A percentile compares a stretch with the other conserved stretches of the same genome.
Conservation (phyloP, 2,113 vertebrate genomes). For the Paramormyrops kingsleyae region DNA sequence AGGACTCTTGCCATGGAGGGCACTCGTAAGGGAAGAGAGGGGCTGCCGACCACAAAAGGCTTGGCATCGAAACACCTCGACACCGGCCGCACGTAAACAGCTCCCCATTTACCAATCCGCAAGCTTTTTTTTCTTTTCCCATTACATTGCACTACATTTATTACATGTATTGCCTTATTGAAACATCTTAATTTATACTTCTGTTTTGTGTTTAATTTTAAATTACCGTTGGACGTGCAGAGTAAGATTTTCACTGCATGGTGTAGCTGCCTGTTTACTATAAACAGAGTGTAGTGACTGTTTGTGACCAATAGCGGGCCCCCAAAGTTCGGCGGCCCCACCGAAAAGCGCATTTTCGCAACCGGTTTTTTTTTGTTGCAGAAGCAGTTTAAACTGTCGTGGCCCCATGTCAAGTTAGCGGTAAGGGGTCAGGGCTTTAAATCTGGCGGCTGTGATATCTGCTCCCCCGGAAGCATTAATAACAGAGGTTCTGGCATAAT, state of each 20-base stretch:
- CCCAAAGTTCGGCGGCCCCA: neutral
- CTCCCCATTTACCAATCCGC: neutral
- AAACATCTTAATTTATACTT: neutral
- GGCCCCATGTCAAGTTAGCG: neutral
- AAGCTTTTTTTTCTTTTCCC: neutral
- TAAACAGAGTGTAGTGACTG: neutral
- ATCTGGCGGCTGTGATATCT: neutral
- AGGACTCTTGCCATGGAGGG: neutral
- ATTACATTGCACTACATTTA: neutral
- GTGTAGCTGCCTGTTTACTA: neutral
- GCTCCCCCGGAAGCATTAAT: neutral
- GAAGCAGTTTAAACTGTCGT: neutral
- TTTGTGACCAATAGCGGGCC: neutral
- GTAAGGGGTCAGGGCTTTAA: neutral
- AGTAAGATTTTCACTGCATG: neutral
- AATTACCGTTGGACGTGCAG: neutral
- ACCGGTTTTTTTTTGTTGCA: neutral
- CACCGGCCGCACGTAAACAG: neutral
- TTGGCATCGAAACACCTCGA: neutral
- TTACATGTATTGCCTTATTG: neutral
- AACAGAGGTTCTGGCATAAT: neutral
- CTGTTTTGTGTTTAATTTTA: neutral
- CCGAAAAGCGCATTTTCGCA: neutral
- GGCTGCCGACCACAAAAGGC: neutral
- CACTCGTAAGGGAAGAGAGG: neutral